A percentile compares a stretch with the other conserved stretches of the same genome.
phyloP scores from a whole-genome alignment of 2,113 vertebrate species.

The Catagonus wagneri region DNA sequence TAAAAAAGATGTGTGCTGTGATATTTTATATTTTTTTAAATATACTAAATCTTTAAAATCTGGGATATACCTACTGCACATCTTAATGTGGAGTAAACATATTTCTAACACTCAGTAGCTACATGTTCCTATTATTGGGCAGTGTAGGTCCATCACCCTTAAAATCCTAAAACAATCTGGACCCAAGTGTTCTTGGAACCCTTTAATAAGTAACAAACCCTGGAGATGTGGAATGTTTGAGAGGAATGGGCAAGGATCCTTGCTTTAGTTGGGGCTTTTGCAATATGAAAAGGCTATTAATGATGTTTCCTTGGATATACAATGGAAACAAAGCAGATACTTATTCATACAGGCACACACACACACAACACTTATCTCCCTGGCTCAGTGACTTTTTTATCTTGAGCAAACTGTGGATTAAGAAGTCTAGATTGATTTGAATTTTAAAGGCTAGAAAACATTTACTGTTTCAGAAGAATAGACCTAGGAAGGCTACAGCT shows the following conservation, averaged over 20 bases:
- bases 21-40: not conserved
- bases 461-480: not conserved
- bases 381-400: not conserved
- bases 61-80: not conserved
- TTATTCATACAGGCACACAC: not conserved
- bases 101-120: not conserved
- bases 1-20: not conserved
- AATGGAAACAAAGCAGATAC: not conserved
- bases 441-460: not conserved
- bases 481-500: not conserved
- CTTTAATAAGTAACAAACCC: not conserved
- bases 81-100: not conserved
- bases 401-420: not conserved
- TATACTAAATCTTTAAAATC: not conserved
- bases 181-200: not conserved
- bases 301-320: not conserved
- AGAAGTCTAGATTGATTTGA: slow-evolving; percentile 14
- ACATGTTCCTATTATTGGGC: not conserved
- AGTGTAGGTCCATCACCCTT: not conserved
- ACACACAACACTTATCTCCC: not conserved
- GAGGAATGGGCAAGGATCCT: not conserved
- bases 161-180: not conserved
- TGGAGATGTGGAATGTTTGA: not conserved
- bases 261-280: not conserved
- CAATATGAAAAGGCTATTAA: not conserved